Evolutionary conservation across 2,797 vertebrate genomes (phyloP).

Genomic region (Microctenopoma lineatum): DNA sequence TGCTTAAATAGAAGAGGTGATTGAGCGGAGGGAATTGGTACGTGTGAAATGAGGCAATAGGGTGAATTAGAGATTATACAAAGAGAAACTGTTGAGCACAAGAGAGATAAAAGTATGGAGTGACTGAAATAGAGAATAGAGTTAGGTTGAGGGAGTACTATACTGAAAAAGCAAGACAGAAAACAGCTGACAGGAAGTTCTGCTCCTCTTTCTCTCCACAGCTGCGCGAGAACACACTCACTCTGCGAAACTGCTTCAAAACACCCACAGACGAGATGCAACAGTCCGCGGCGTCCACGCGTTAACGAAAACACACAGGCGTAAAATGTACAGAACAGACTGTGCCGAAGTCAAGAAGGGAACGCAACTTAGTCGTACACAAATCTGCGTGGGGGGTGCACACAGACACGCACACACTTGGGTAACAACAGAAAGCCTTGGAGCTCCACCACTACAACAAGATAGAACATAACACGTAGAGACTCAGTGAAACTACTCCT

Average conservation of each 20-base stretch:
- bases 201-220: conserved; percentile 45
- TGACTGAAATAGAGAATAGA: background rate
- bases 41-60: conserved; percentile 25
- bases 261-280: conserved; percentile 51
- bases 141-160: conserved; percentile 23
- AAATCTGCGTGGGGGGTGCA: background rate
- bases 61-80: conserved; percentile 24
- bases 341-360: conserved; percentile 27
- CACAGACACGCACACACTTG: background rate
- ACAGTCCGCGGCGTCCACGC: conserved; percentile 34
- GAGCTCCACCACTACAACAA: conserved; percentile 1
- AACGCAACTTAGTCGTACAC: conserved; percentile 23
- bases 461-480: background rate
- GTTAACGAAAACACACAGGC: conserved; percentile 43
- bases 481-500: conserved; percentile 13
- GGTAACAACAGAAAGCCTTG: background rate
- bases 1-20: conserved; percentile 9
- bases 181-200: conserved; percentile 77
- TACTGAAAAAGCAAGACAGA: conserved; percentile 35
- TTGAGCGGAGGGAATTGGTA: conserved; percentile 7
- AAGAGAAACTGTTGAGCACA: conserved; percentile 13
- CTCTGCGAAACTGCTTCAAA: conserved; percentile 48
- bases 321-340: conserved; percentile 45
- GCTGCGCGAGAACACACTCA: conserved; percentile 53
- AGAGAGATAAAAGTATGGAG: background rate